Percentiles rank a stretch among this genome's conserved stretches.
These are phyloP conservation scores for Micromesistius poutassou DNA, from an alignment of 2,797 vertebrate species.

Conservation along the genomic window DNA sequence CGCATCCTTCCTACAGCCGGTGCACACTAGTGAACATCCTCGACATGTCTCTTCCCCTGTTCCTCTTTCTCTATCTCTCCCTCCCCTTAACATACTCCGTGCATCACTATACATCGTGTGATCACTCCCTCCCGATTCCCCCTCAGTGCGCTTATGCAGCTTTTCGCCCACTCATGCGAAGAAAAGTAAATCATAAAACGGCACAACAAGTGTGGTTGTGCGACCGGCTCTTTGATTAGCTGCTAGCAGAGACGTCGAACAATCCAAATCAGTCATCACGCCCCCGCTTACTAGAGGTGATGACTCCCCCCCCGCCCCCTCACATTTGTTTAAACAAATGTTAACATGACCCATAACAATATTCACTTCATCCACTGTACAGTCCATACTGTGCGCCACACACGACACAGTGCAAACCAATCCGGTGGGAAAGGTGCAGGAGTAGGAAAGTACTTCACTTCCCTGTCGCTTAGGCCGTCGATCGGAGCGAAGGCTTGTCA, in stretches of 20 bases:
- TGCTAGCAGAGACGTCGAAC: neutral
- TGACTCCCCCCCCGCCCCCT: neutral
- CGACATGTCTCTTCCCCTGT: too few species aligned
- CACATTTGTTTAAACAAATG: conserved; percentile 1
- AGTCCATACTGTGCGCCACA: neutral
- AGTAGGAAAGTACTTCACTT: neutral
- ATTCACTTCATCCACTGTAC: neutral
- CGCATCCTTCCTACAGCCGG: conserved; percentile 5
- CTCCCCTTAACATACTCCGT: neutral
- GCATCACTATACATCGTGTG: too few species aligned
- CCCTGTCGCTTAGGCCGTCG: neutral
- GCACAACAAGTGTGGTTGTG: neutral
- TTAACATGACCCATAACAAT: neutral
- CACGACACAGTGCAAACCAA: neutral
- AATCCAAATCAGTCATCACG: neutral
- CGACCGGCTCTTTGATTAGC: neutral
- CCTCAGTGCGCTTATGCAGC: too few species aligned
- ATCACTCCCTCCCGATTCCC: too few species aligned
- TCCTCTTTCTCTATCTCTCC: neutral
- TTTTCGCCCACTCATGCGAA: neutral
- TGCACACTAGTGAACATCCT: neutral
- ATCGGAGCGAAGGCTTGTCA: neutral
- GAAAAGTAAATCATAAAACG: neutral
- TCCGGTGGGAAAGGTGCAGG: neutral
- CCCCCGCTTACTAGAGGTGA: neutral